Percentiles rank a stretch among this genome's conserved stretches.
Conservation (phyloP, 2,797 vertebrate genomes). For the Coluber constrictor region DNA sequence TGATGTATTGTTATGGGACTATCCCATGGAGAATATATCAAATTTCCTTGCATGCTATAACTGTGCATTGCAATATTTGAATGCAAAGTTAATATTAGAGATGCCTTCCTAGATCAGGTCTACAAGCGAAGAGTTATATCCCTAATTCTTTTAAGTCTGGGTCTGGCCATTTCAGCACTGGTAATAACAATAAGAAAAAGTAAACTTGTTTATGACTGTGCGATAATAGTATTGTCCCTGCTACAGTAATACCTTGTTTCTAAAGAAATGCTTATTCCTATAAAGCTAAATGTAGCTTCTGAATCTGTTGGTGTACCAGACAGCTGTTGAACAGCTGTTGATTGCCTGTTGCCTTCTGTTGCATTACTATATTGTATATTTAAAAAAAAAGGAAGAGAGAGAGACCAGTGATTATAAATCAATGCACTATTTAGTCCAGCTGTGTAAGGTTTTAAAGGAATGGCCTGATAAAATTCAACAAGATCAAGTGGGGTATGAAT, state of each 20-base stretch:
- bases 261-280: background rate
- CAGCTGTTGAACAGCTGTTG: background rate
- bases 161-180: background rate
- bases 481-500: too few species aligned
- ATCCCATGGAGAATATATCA: constrained; percentile 39
- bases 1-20: constrained; percentile 34
- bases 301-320: background rate
- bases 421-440: background rate
- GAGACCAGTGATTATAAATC: background rate
- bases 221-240: background rate
- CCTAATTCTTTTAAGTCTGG: constrained; percentile 4
- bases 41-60: constrained; percentile 50
- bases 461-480: background rate
- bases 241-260: background rate
- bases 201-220: background rate
- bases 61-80: background rate
- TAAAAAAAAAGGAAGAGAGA: too few species aligned
- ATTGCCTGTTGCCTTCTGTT: background rate
- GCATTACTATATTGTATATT: background rate
- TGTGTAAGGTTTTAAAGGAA: background rate
- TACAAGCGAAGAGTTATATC: constrained; percentile 51
- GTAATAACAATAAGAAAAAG: background rate
- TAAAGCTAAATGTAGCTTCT: background rate
- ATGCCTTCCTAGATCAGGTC: constrained; percentile 26
- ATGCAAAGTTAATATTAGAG: constrained; percentile 41